phyloP scores from a whole-genome alignment of 2,113 vertebrate genomes.

The Pterocles gutturalis region DNA sequence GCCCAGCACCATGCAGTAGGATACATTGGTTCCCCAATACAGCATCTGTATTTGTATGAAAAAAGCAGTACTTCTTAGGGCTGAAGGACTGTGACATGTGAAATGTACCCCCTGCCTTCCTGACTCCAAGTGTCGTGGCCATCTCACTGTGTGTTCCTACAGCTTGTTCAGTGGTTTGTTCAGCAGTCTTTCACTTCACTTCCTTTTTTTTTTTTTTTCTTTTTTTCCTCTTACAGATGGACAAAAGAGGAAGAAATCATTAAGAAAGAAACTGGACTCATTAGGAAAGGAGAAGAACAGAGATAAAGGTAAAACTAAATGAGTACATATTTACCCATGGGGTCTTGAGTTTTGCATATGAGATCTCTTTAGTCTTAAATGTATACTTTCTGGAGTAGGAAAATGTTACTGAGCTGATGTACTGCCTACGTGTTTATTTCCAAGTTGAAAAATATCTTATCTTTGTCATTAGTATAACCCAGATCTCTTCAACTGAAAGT shows the following conservation, averaged over 20 bases:
- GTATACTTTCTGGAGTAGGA: background rate
- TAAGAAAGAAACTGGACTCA: constrained; percentile 95
- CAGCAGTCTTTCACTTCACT: background rate
- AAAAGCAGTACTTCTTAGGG: background rate
- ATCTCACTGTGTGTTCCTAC: background rate
- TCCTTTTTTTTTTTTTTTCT: background rate
- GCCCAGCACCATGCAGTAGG: background rate
- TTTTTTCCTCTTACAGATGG: constrained; percentile 83
- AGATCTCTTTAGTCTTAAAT: background rate
- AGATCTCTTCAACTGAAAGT: background rate
- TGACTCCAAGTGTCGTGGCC: background rate
- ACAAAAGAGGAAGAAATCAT: constrained; percentile 94
- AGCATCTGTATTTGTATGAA: background rate
- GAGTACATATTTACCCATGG: background rate
- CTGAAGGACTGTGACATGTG: background rate
- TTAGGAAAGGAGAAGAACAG: constrained; percentile 96
- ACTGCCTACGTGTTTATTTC: background rate
- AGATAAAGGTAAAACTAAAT: constrained; percentile 89
- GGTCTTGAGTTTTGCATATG: background rate
- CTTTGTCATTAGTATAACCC: background rate
- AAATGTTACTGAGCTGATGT: background rate
- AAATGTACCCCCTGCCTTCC: background rate
- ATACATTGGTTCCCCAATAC: background rate
- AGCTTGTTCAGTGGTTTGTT: background rate
- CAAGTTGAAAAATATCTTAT: background rate